Evolutionary conservation across 2,888 invertebrate species (phyloP).

Genomic region (Atethmia centrago): DNA sequence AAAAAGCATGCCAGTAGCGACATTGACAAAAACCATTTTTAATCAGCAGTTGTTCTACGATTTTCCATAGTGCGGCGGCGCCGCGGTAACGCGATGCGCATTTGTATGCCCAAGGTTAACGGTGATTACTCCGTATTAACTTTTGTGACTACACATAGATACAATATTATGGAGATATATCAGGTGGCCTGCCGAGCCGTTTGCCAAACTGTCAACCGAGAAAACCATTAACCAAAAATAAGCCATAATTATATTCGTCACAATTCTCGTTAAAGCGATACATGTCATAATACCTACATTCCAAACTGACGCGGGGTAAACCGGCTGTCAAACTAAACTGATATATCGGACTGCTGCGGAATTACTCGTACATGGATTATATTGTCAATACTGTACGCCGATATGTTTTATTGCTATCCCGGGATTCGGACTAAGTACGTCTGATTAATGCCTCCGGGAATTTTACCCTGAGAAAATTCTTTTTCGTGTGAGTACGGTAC

Average conservation of each 20-base stretch:
- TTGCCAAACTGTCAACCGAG: neutral
- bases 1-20: too few species aligned
- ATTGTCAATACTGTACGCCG: conserved; percentile 60
- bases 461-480: conserved; percentile 32
- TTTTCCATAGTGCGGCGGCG: too few species aligned
- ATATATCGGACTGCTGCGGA: conserved; percentile 62
- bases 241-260: conserved; percentile 20
- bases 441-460: too few species aligned
- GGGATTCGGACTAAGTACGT: conserved; percentile 60
- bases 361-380: conserved; percentile 66
- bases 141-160: too few species aligned
- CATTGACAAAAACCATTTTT: too few species aligned
- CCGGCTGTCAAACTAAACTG: conserved; percentile 64
- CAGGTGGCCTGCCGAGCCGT: too few species aligned
- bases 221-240: neutral
- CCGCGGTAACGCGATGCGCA: too few species aligned
- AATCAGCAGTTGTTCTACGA: too few species aligned
- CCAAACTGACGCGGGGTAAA: conserved; percentile 46
- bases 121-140: too few species aligned
- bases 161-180: too few species aligned
- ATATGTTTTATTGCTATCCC: conserved; percentile 65
- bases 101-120: too few species aligned
- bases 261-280: conserved; percentile 20
- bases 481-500: conserved; percentile 34
- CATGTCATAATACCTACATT: conserved; percentile 29